Evolutionary conservation across 2,113 vertebrate genomes (phyloP).

Genomic region (Tiliqua scincoides): DNA sequence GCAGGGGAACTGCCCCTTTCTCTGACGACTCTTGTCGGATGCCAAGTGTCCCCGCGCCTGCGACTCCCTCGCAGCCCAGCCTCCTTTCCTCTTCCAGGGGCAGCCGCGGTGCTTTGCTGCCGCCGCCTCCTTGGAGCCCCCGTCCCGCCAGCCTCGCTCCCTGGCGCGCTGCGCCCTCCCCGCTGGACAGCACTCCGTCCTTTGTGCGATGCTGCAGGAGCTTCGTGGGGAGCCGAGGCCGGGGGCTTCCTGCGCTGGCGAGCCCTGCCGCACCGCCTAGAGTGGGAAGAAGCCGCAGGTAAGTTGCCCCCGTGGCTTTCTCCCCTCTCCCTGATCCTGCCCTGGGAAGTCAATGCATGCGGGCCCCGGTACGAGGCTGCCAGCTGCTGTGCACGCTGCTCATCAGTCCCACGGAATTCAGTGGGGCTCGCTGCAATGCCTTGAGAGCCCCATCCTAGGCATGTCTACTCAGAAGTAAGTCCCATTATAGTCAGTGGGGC

Average conservation of each 20-base stretch:
- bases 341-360: background rate
- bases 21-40: background rate
- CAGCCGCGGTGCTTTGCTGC: too few relatives aligned
- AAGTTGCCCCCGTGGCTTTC: background rate
- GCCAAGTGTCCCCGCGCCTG: background rate
- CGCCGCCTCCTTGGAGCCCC: background rate
- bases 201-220: background rate
- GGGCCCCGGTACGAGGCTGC: background rate
- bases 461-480: too few relatives aligned
- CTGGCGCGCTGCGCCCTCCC: background rate
- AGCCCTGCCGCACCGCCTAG: background rate
- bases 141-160: background rate
- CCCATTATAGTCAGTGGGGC: too few relatives aligned
- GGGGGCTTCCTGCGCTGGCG: background rate
- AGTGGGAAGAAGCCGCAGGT: background rate
- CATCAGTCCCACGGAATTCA: background rate
- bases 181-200: background rate
- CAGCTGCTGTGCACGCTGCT: too few relatives aligned
- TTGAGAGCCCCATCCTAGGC: too few relatives aligned
- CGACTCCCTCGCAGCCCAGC: background rate
- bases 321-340: too few relatives aligned
- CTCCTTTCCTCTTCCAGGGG: too few relatives aligned
- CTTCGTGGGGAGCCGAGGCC: background rate
- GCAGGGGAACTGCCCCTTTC: conserved; percentile 21
- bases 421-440: background rate